Percentiles rank a stretch among this genome's conserved stretches.
Conservation (phyloP, 2,113 vertebrate species). For the Tachuris rubrigastra region DNA sequence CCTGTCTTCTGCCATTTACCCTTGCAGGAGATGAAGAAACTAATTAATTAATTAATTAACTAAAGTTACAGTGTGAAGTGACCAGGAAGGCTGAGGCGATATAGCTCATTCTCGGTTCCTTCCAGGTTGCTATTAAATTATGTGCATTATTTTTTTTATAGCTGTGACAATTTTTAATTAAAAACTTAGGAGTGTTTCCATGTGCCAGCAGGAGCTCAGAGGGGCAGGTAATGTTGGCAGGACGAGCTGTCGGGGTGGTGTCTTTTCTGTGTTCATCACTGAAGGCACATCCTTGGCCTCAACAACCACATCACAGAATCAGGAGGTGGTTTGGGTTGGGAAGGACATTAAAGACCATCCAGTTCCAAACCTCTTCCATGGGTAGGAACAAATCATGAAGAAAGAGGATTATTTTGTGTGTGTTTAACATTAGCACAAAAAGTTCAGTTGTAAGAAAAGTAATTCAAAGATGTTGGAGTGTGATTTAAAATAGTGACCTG, state of each 20-base stretch:
- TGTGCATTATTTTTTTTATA: neutral
- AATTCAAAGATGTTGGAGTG: neutral
- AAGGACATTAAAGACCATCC: neutral
- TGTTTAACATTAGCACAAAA: neutral
- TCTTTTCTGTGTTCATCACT: neutral
- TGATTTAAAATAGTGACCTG: neutral
- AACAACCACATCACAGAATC: neutral
- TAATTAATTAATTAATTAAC: neutral
- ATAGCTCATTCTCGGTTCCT: fast-evolving
- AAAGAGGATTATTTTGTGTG: neutral
- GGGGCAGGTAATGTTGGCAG: neutral
- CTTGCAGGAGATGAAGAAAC: neutral
- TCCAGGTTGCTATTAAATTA: neutral
- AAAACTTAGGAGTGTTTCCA: neutral
- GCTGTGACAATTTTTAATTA: neutral
- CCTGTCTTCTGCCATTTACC: neutral
- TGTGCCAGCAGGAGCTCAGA: neutral
- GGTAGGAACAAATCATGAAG: neutral
- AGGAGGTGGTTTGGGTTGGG: neutral
- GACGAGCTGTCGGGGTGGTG: neutral
- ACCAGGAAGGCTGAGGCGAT: neutral
- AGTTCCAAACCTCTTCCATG: neutral
- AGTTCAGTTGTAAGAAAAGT: neutral
- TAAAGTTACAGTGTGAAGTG: neutral
- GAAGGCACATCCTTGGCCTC: neutral